Percentiles rank a stretch among this genome's conserved stretches.
phyloP scores from a whole-genome alignment of 2,888 invertebrate species.

The Ectemnius continuus region DNA sequence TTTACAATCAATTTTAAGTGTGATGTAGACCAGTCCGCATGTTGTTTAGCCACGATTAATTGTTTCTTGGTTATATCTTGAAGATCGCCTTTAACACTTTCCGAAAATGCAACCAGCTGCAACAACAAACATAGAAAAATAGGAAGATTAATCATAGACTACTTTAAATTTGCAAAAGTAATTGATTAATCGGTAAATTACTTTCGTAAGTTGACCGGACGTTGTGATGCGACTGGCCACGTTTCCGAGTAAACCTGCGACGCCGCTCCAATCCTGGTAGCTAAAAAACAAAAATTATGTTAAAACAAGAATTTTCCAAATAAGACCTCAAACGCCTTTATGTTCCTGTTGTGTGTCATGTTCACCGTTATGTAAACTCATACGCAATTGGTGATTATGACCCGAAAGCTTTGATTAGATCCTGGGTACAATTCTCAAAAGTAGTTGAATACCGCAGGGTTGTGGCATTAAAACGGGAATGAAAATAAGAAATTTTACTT shows the following conservation, averaged over 20 bases:
- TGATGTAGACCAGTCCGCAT: conserved; percentile 30
- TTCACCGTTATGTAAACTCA: too few species aligned
- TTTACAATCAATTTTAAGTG: conserved; percentile 1
- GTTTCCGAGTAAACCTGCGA: conserved; percentile 54
- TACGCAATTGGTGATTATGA: too few species aligned
- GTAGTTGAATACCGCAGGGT: too few species aligned
- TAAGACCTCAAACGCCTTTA: too few species aligned
- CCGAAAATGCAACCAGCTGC: conserved; percentile 52
- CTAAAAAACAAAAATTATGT: conserved; percentile 37
- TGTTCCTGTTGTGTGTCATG: too few species aligned
- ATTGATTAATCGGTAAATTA: conserved; percentile 28
- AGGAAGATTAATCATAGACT: neutral
- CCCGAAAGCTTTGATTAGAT: too few species aligned
- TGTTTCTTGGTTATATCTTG: conserved; percentile 22
- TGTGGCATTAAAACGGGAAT: too few species aligned
- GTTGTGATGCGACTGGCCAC: conserved; percentile 58
- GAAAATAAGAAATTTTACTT: neutral
- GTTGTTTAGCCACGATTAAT: conserved; percentile 2
- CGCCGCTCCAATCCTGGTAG: conserved; percentile 60
- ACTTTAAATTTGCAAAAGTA: too few species aligned
- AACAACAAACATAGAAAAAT: conserved; percentile 1
- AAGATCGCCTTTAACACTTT: conserved; percentile 1
- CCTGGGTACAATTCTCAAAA: too few species aligned
- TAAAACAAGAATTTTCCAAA: too few species aligned
- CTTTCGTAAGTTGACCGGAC: conserved; percentile 50